These are phyloP conservation scores for Amblyraja radiata DNA, from an alignment of 2,797 vertebrate genomes.

Conservation along the genomic window DNA sequence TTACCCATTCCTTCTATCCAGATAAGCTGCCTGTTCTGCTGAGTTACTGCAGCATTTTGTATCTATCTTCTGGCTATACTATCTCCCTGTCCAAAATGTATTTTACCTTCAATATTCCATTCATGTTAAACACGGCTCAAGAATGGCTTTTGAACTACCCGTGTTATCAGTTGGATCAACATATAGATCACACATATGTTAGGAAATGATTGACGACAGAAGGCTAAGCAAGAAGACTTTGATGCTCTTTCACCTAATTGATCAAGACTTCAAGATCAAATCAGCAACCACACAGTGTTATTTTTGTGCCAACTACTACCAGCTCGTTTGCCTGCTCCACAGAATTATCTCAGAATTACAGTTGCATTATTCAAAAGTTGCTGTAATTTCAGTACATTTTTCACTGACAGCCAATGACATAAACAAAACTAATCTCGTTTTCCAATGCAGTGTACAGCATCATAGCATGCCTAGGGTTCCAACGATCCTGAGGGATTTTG, in stretches of 20 bases:
- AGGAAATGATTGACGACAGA: not conserved
- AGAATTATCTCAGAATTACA: not conserved
- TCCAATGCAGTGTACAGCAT: not conserved
- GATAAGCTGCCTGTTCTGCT: too few species aligned
- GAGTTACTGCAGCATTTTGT: too few species aligned
- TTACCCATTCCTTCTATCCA: too few species aligned
- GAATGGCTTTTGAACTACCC: not conserved
- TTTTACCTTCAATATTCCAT: not conserved
- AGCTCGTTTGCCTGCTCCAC: not conserved
- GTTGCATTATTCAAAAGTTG: not conserved
- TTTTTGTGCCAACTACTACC: not conserved
- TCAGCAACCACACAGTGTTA: not conserved
- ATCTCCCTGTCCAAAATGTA: not conserved
- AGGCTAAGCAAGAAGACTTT: not conserved
- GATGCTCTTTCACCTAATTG: not conserved
- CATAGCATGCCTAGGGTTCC: not conserved
- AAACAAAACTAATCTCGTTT: too few species aligned
- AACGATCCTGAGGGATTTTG: not conserved
- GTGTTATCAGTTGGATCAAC: not conserved
- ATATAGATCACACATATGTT: not conserved
- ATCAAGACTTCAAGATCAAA: not conserved
- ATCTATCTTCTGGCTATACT: not conserved
- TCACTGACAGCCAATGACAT: not conserved
- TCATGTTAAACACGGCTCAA: not conserved
- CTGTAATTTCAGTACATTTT: not conserved